Percentiles rank a stretch among this genome's conserved stretches.
Conservation (phyloP, 2,888 invertebrate species). For the Epinotia bilunana region DNA sequence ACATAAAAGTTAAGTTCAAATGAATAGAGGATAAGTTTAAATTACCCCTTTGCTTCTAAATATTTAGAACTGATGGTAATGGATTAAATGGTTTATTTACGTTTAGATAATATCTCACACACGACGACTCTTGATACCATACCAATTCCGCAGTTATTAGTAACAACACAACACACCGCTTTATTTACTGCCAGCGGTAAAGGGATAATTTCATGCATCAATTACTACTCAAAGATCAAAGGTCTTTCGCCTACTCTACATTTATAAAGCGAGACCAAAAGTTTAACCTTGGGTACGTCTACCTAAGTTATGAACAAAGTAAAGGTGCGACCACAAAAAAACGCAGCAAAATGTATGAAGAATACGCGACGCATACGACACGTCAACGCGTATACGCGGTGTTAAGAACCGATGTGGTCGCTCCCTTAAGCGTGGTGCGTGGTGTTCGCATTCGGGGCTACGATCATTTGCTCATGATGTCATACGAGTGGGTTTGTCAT, state of each 20-base stretch:
- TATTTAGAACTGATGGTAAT: neutral
- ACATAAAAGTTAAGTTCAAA: no score
- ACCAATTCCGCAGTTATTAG: slow-evolving; percentile 5
- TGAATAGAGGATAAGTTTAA: no score
- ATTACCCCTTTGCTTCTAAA: no score
- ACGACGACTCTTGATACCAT: neutral
- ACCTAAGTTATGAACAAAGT: neutral
- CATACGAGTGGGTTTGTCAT: neutral
- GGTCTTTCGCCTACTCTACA: slow-evolving; percentile 7
- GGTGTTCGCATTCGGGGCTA: neutral
- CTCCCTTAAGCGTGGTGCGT: neutral
- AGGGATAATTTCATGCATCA: slow-evolving; percentile 26
- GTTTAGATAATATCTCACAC: neutral
- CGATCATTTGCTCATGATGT: neutral
- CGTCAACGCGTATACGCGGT: no score
- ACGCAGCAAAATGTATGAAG: no score
- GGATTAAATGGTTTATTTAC: neutral
- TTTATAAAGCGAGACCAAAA: slow-evolving; percentile 15
- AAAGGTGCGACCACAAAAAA: no score
- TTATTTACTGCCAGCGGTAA: neutral
- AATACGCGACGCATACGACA: no score
- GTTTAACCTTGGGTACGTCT: neutral
- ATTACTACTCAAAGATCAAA: slow-evolving; percentile 11
- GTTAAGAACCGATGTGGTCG: no score
- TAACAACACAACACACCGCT: slow-evolving; percentile 7